Evolutionary conservation across 1,140 invertebrate genomes (phyloP), one percentile per base, ranked within the genome.

Genomic region (Aphelinus atriplicis): DNA sequence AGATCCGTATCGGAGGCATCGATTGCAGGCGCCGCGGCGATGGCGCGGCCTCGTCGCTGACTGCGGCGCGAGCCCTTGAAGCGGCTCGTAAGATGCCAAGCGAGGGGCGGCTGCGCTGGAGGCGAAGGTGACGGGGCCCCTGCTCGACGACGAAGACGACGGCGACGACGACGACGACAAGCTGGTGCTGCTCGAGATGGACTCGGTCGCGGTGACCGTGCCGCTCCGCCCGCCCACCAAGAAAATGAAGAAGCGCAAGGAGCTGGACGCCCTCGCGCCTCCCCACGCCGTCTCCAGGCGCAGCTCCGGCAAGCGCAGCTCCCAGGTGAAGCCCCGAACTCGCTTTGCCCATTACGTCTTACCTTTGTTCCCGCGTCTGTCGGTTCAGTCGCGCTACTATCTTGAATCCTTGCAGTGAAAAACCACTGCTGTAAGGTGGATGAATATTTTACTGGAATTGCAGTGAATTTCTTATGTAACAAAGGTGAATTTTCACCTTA

Each of bases 201-300:
- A 88, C 79, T 86, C 87, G 68, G 85, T 86, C 46, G 85, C 87
- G 10, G 86, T 88, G 66, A 88, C 84, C 62, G 87, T 88, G 78
- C 88, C 87, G 64, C 81, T 89, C 73, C 81, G 88, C 74, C 87
- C 86, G 6, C 84, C 86, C 68, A 86, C 85, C 68, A 90, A 90
- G 78, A 90, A 89, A 78, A 90, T 90, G 89, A 87, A 89, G 69
- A 90, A 90, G 74, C 86, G 89, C 2, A 89, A 89, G 70, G 89
- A 90, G 78, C 82, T 90, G n/a, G 89, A 90, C 69, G 89, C 89
- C 7, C 79, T 90, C 5, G 89, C 88, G 56, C 84, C 83, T 2
- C 83, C 84, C 2, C 83, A 85, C 64, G 84, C 83, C 0, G 76
- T 88, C 4, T 84, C 85, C 1, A 80, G 85, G 4, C 80, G 86